These are phyloP conservation scores for Aphelenchoides bicaudatus DNA, from an alignment of 2,888 invertebrate species.

Conservation along the genomic window DNA sequence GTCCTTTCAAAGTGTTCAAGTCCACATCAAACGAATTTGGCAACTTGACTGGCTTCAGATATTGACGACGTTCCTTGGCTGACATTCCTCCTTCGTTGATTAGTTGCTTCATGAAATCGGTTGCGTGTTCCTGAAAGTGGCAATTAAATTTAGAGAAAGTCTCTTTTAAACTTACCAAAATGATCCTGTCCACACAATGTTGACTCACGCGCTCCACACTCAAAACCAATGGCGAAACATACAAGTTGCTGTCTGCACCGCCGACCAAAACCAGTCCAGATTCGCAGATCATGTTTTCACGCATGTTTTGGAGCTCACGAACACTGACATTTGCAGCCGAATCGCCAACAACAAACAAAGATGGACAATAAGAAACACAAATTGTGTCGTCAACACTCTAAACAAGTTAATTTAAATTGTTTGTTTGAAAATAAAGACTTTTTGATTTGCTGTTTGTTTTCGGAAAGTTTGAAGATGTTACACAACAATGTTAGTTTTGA, in stretches of 20 bases:
- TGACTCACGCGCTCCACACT: constrained; percentile 42
- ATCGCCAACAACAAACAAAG: constrained; percentile 49
- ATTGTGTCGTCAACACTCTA: constrained; percentile 51
- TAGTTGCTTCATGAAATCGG: constrained; percentile 42
- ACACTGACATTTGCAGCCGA: constrained; percentile 39
- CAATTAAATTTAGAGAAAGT: neutral
- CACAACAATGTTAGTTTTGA: neutral
- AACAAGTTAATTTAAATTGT: constrained; percentile 8
- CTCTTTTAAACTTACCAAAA: constrained; percentile 38
- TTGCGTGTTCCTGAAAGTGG: constrained; percentile 41
- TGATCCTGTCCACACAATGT: constrained; percentile 35
- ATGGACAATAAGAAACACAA: constrained; percentile 49
- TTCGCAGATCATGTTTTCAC: constrained; percentile 40
- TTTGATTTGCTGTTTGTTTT: no score
- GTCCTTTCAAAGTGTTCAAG: constrained; percentile 24
- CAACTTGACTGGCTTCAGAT: constrained; percentile 26
- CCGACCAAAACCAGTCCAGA: constrained; percentile 46
- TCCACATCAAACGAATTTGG: constrained; percentile 34
- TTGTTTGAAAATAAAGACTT: no score
- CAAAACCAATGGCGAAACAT: constrained; percentile 36
- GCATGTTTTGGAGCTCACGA: constrained; percentile 35
- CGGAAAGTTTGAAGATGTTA: no score
- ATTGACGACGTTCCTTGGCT: constrained; percentile 26
- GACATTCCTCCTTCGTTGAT: constrained; percentile 31
- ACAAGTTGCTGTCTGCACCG: constrained; percentile 39